Evolutionary conservation across 2,888 invertebrate species (phyloP), one percentile per base, ranked within the genome.

Genomic region (Dicranocentrus wangi): DNA sequence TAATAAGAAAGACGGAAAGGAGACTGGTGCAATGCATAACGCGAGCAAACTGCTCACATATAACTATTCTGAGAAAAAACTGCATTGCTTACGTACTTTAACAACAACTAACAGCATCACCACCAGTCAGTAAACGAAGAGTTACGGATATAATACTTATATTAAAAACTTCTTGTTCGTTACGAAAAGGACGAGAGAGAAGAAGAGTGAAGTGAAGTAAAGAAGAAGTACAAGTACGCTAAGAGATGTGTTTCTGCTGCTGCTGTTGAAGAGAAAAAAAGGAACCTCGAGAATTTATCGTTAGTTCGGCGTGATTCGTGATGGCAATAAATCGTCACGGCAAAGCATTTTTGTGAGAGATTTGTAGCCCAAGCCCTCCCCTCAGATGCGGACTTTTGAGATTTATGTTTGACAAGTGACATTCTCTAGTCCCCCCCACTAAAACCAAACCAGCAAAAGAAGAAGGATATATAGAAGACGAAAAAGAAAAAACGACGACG

Each of bases 321-420:
- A 83, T 83, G 80, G 84, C 82, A 82, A 85, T 85, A 85, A 85
- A 82, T 85, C 84, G 75, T 83, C 83, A 82, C 81, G 80, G 82
- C 79, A 75, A 81, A 84, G 82, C 84, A 85, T 85, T 85, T 85
- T 85, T 85, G 80, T 85, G 85, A 85, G 69, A 83, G 83, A 84
- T 84, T 84, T 85, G 79, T 83, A 80, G 82, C 82, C 82, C 75
- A 68, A 78, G 80, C 80, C 82, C 82, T 79, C 83, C 82, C 85
- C 82, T 82, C 79, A 83, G 83, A 84, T 81, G 82, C 81, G 81
- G 83, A 84, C 75, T 80, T 83, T 80, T 76, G 77, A 83, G 86
- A 86, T 85, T 86, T 86, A 86, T 84, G 82, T 80, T 79, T 84
- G 86, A 86, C 86, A 86, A 73, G 81, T 85, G 85, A 85, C 85